These are phyloP conservation scores for Nephotettix cincticeps DNA, from an alignment of 1,140 invertebrate species.

Conservation along the genomic window DNA sequence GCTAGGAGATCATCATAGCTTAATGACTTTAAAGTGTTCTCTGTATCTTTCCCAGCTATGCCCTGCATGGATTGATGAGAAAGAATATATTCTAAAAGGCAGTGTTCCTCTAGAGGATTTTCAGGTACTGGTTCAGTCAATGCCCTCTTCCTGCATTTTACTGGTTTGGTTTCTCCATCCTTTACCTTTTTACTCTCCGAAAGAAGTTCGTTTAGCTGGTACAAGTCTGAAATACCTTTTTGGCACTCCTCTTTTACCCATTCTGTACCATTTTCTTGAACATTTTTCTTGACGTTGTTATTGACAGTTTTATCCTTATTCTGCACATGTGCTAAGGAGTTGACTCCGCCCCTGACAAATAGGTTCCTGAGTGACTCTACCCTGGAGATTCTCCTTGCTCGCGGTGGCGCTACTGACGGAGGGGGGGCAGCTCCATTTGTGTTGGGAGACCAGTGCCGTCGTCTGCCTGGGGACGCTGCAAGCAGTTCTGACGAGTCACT, in stretches of 20 bases:
- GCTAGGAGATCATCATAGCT: slow-evolving; percentile 42
- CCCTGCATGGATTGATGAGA: slow-evolving; percentile 28
- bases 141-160: slow-evolving; percentile 27
- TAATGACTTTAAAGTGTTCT: slow-evolving; percentile 33
- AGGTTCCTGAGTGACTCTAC: slow-evolving; percentile 59
- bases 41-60: slow-evolving; percentile 19
- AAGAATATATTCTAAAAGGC: slow-evolving; percentile 36
- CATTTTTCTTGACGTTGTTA: slow-evolving; percentile 14
- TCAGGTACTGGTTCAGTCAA: slow-evolving; percentile 38
- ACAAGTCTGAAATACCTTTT: slow-evolving; percentile 43
- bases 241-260: slow-evolving; percentile 45
- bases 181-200: slow-evolving; percentile 27
- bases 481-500: slow-evolving; percentile 59
- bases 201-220: slow-evolving; percentile 39
- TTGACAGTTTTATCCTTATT: slow-evolving; percentile 13
- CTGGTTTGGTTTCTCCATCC: slow-evolving; percentile 23
- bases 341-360: slow-evolving; percentile 45
- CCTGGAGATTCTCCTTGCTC: slow-evolving; percentile 53
- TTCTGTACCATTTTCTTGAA: slow-evolving; percentile 32
- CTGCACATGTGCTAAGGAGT: slow-evolving; percentile 34
- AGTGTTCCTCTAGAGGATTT: slow-evolving; percentile 41
- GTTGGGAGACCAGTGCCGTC: slow-evolving; percentile 52
- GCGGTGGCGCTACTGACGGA: slow-evolving; percentile 33
- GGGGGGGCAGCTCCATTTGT: slow-evolving; percentile 31
- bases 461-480: slow-evolving; percentile 48